These are phyloP conservation scores for Isoperla grammatica DNA, from an alignment of 2,888 invertebrate genomes.

Conservation along the genomic window DNA sequence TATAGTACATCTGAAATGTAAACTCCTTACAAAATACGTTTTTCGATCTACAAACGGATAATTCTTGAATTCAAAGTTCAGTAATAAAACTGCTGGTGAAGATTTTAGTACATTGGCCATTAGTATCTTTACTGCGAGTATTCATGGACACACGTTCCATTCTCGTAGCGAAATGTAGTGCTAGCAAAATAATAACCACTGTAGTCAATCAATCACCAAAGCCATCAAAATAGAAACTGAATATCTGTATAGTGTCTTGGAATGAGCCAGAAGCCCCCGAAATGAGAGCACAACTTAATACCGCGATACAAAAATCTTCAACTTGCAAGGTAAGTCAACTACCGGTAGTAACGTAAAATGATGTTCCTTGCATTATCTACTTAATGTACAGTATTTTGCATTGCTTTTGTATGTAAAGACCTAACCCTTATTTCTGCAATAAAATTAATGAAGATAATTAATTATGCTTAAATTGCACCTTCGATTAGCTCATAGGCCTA, in stretches of 20 bases:
- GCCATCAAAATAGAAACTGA: not conserved
- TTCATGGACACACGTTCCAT: too few species aligned
- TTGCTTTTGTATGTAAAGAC: not conserved
- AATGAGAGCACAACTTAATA: conserved; percentile 12
- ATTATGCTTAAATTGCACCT: not conserved
- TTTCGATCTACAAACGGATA: too few species aligned
- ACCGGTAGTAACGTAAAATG: not conserved
- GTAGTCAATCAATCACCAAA: not conserved
- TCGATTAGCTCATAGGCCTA: not conserved
- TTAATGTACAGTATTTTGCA: conserved; percentile 5
- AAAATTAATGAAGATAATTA: not conserved
- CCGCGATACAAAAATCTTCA: not conserved
- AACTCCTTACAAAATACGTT: too few species aligned
- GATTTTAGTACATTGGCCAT: conserved; percentile 14
- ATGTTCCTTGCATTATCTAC: not conserved
- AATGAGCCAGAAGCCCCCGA: not conserved
- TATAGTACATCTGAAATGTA: too few species aligned
- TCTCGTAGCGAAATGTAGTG: not conserved
- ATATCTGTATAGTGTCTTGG: not conserved
- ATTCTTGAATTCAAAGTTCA: too few species aligned
- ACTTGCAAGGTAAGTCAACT: not conserved
- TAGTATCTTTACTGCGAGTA: not conserved
- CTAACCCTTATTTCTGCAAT: not conserved
- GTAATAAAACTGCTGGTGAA: not conserved
- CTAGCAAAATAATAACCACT: not conserved